Base-by-base conservation (phyloP, 2,797 vertebrate species). In the Anableps anableps region DNA sequence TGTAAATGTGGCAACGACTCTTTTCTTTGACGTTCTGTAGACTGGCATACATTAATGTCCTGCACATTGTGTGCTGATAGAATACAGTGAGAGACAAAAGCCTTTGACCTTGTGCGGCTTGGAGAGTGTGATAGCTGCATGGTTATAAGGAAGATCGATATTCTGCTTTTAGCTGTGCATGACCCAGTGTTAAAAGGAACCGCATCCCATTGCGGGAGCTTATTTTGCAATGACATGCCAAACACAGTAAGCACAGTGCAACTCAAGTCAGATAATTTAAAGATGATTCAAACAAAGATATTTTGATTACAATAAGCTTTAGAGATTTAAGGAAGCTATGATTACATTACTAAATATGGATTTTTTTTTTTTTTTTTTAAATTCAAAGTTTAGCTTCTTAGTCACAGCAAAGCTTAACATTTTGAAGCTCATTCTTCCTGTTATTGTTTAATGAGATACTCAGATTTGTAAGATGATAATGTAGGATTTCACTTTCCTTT, bases 101-200 rank as follows among this genome's bases (percentile, higher is more conserved):
- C 90, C 85, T 92, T 94, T 93, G 91, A 95, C 94, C 91, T 94
- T 91, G 91, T 81, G 88, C 71, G 81, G 92, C 91, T 86, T 29
- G 47, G 82, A 80, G 80, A 91, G 91, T 79, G 79, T 68, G 81
- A 92, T 84, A 77, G 85, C 87, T 91, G 90, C 86, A 85, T 79
- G 88, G 86, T 88, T 83, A 62, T 86, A 85, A 85, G 80, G 80
- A 89, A 62, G 93, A 95, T 95, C 94, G 88, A 95, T 95, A 94
- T 86, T 91, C 83, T 84, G 86, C 88, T 92, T 93, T 94, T 92
- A 92, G 91, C 89, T 50, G 75, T 45, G 81, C 81, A 81, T 85
- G 88, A 87, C 87, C 88, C 80, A 84, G 77, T 81, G 88, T 84
- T 89, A 87, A 88, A 88, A 76, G 78, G 83, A 89, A 74, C 87